Percentiles rank a stretch among this genome's conserved stretches.
Conservation (phyloP, 2,888 invertebrate genomes). For the Coremacera marginata region DNA sequence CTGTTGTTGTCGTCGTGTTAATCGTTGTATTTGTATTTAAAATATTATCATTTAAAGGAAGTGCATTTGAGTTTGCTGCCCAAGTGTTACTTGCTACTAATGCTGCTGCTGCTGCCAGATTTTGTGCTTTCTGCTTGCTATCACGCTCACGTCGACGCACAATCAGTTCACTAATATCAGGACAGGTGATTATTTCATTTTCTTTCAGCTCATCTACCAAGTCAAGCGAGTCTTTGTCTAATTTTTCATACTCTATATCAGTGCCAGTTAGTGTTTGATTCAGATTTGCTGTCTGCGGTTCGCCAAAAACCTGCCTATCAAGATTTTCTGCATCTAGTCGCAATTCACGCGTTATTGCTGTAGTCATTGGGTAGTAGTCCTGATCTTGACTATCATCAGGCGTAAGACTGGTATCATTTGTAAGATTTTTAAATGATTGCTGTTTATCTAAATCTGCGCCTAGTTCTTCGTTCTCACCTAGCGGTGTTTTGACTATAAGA, state of each 20-base stretch:
- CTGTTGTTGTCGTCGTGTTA: background rate
- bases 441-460: background rate
- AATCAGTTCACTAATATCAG: constrained; percentile 62
- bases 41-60: background rate
- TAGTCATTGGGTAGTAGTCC: constrained; percentile 88
- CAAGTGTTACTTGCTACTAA: constrained; percentile 48
- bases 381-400: constrained; percentile 86
- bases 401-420: constrained; percentile 72
- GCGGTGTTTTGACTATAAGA: constrained; percentile 40
- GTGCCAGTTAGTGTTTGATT: constrained; percentile 40
- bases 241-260: constrained; percentile 65
- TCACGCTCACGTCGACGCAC: constrained; percentile 59
- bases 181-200: constrained; percentile 64
- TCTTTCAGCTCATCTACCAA: constrained; percentile 64
- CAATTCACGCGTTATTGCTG: constrained; percentile 86
- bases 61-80: background rate
- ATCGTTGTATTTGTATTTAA: constrained; percentile 35
- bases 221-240: constrained; percentile 68
- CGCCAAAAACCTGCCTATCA: constrained; percentile 86
- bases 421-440: constrained; percentile 17
- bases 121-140: constrained; percentile 48
- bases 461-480: constrained; percentile 26
- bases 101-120: constrained; percentile 56
- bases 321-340: constrained; percentile 85
- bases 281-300: constrained; percentile 44